Base-by-base conservation (phyloP, 2,797 vertebrate genomes). In the Sebastolobus altivelis region DNA sequence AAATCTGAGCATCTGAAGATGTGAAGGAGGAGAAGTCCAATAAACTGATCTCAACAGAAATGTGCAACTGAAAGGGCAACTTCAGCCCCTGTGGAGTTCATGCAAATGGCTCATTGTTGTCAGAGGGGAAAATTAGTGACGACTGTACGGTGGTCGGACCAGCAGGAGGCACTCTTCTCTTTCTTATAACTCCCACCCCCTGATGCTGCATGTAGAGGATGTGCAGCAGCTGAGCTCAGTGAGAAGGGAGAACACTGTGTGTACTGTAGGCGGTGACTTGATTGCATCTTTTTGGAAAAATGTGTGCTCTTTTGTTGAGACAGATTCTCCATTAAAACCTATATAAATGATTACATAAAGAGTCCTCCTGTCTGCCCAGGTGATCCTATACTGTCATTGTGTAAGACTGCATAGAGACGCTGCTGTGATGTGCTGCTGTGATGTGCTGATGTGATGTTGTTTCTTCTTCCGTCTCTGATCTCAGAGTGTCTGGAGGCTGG, bases 131-230 rank as follows among this genome's bases (percentile, higher is more conserved):
- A 43, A 68, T 83, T 56, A 70, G 62, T 49, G 71, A 67, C 56
- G 74, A 61, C 68, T 83, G 78, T 79, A 35, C 11, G 33, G 79
- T 77, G 83, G 89, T 94, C 75, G 80, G 90, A 94, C 92, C 94
- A 95, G 94, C 94, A 94, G 95, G 93, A 90, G 94, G 91, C 93
- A 81, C 83, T 91, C 84, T 89, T 86, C 82, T 88, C 89, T 68
- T 83, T 65, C 49, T 70, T 69, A 75, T 74, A 40, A 60, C 71
- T 68, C 66, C 52, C 37, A 72, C 25, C 58, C 18, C 8, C 11
- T 37, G 35, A 18, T 62, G 67, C 10, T 40, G 63, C 35, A 66
- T 35, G 38, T 37, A 9, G 20, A 10, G 29, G 35, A 65, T 46
- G 43, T 46, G 43, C 43, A 46, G 43, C 46, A 62, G 68, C 54